phyloP scores from a whole-genome alignment of 2,888 invertebrate species.

The Strigamia crassipes region DNA sequence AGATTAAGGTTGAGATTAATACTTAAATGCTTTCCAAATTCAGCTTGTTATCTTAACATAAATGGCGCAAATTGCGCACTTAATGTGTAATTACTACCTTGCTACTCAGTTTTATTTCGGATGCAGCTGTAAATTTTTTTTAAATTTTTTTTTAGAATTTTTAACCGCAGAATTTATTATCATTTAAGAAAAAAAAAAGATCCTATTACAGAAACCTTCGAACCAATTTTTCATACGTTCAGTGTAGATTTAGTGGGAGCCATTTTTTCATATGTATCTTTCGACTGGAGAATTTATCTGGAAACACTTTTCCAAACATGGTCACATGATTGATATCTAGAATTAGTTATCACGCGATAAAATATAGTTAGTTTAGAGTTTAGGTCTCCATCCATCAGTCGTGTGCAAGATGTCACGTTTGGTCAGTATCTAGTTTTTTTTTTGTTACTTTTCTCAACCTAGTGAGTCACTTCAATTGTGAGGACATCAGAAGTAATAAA shows the following conservation, averaged over 20 bases:
- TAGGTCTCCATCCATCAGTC: slow-evolving; percentile 12
- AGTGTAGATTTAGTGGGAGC: slow-evolving; percentile 27
- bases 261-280: slow-evolving; percentile 6
- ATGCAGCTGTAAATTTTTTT: no score
- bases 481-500: slow-evolving; percentile 41
- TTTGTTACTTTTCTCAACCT: slow-evolving; percentile 1
- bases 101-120: no score
- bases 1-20: no score
- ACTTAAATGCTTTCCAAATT: no score
- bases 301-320: background rate
- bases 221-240: slow-evolving; percentile 18
- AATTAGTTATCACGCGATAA: slow-evolving; percentile 28
- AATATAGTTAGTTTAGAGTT: slow-evolving; percentile 1
- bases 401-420: slow-evolving; percentile 23
- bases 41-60: no score
- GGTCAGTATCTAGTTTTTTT: slow-evolving; percentile 2
- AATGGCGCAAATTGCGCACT: no score
- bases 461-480: slow-evolving; percentile 13
- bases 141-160: no score
- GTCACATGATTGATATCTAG: slow-evolving; percentile 26
- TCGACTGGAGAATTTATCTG: slow-evolving; percentile 14
- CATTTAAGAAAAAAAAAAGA: background rate
- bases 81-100: no score
- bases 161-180: no score
- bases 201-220: background rate